Evolutionary conservation across 2,888 invertebrate genomes (phyloP).

Genomic region (Drosophila paranaensis): DNA sequence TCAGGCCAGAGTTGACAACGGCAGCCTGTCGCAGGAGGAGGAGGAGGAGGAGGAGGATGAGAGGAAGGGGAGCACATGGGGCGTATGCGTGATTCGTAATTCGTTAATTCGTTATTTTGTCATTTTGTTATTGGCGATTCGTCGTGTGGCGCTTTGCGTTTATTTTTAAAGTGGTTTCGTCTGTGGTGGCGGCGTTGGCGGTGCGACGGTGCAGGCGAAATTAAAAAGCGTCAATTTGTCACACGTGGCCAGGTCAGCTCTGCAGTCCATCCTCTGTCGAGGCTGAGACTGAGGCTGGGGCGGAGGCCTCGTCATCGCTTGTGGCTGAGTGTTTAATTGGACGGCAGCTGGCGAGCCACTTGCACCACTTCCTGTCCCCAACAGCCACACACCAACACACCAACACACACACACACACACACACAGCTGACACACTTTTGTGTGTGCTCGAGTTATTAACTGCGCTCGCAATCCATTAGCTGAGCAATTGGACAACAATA

Average conservation of each 20-base stretch:
- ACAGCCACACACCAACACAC: neutral
- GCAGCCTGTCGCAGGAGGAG: constrained; percentile 10
- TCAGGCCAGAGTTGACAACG: constrained; percentile 67
- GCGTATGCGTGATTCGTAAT: constrained; percentile 50
- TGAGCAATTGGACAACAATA: constrained; percentile 64
- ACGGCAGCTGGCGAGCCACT: constrained; percentile 2
- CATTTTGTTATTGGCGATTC: constrained; percentile 35
- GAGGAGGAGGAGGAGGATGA: too few relatives aligned
- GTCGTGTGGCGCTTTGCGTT: constrained; percentile 54
- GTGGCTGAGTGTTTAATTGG: constrained; percentile 70
- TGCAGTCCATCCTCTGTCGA: constrained; percentile 12
- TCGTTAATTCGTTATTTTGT: constrained; percentile 38
- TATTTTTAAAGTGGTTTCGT: constrained; percentile 32
- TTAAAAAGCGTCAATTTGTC: constrained; percentile 84
- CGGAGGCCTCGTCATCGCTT: constrained; percentile 53
- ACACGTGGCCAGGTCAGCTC: constrained; percentile 66
- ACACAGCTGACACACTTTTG: constrained; percentile 64
- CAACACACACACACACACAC: neutral
- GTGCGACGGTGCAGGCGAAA: constrained; percentile 60
- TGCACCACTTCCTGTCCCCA: constrained; percentile 1
- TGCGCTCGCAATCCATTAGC: constrained; percentile 76
- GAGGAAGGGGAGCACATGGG: neutral
- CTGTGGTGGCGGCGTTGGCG: constrained; percentile 5
- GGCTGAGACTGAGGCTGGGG: neutral
- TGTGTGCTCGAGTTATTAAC: constrained; percentile 68